Evolutionary conservation across 2,797 vertebrate species (phyloP), one percentile per base, ranked within the genome.

Genomic region (Trichosurus vulpecula): DNA sequence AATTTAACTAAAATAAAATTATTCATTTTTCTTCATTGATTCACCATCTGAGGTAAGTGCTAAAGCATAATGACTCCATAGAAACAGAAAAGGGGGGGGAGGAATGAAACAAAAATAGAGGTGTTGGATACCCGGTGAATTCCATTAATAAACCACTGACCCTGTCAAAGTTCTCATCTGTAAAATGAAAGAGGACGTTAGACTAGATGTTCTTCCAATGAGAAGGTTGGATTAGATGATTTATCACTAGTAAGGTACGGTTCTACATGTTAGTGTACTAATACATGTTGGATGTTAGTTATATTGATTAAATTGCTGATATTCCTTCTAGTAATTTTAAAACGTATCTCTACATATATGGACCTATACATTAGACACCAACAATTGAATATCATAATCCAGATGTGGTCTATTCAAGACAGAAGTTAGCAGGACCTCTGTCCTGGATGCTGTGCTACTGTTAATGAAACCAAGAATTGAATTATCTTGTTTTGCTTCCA

Each of bases 1-100:
- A 66, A 51, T 52, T 8, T 29, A 94, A 92, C 27, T 66, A 29
- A 97, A 94, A 95, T 74, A 35, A 19, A 61, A 3, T 93, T 90
- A 89, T 10, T 90, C 58, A 55, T 81, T 90, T 11, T 61, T 58
- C 30, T 52, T 30, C 16, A 52, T n/a, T 53, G 89, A 51, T 6
- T 90, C 58, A 31, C 61, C 27, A 90, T 1, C 92, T 92, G 56
- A 66, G 14, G 92, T 53, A 14, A 22, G 29, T 94, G 11, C 19
- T n/a, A 19, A 41, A 41, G 6, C 5, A 74, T 22, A 2, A n/a
- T 41, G n/a, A 74, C 16, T 74, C n/a, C 5, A 74, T 35, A n/a
- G 35, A 66, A 66, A 61, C 31, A 22, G 74, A n/a, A 19, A 41
- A 41, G 74, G 22, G 22, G 14, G 0, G 19, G 16, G 6, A 41